Evolutionary conservation across 2,888 invertebrate genomes (phyloP), one percentile per base, ranked within the genome.

Genomic region (Drepana falcataria): DNA sequence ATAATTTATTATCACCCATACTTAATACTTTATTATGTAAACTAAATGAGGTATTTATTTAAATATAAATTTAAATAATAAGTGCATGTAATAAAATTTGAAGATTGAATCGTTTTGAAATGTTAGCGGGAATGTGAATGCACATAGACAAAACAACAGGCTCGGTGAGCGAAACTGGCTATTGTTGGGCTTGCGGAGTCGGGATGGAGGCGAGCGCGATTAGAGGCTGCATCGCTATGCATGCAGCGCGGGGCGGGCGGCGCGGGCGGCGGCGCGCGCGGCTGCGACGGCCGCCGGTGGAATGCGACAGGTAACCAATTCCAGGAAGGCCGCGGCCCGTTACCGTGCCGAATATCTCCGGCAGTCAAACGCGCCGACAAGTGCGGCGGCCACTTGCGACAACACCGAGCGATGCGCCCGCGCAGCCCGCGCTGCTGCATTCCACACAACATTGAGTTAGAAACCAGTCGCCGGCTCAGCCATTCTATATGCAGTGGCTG

Each of bases 241-340:
- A 63, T 59, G 59, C 60, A 60, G 65, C 64, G 70, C 63, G 65
- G 65, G 49, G 64, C 60, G 63, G 57, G 54, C 53, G 51, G 51
- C 51, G 34, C 21, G 48, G 4, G 48, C 21, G 40, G 71, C 66
- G 70, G 69, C 64, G 77, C 75, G 69, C 73, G 77, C 75, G 70
- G 73, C 73, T 66, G 80, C 77, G 70, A 73, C 79, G 81, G 71
- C 87, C 85, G 84, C 79, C 84, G 77, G 68, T 79, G 88, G 90
- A 90, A 90, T 90, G 90, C 88, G 84, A 88, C 90, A 91, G 90
- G 90, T 91, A 91, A 87, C 88, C 88, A 83, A 86, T 91, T 90
- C 90, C 89, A 82, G 87, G 90, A 90, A 91, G 89, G 89, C 89
- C 87, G 83, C 82, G 88, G 87, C 83, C 90, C 90, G 90, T 90